Percentiles rank a stretch among this genome's conserved stretches.
These are phyloP conservation scores for Telmatochromis sp. DNA, from an alignment of 2,113 vertebrate species.

Conservation along the genomic window DNA sequence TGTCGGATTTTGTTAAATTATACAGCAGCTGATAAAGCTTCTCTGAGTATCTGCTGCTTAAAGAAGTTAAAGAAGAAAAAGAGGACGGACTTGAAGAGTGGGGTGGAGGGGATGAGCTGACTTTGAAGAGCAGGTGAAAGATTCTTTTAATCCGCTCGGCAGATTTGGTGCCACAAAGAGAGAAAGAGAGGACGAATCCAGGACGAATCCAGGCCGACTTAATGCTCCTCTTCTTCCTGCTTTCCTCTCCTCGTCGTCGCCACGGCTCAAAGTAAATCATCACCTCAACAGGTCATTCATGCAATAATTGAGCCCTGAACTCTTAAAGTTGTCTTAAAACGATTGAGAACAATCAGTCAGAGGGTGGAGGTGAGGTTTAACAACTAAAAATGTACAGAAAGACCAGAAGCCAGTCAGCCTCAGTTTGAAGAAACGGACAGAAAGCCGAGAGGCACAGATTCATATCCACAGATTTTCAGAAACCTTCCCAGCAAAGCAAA, in stretches of 20 bases:
- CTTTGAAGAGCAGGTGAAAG: conserved; percentile 53
- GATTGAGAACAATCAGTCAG: neutral
- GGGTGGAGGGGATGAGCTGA: neutral
- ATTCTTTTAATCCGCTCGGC: conserved; percentile 55
- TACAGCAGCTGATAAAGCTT: conserved; percentile 47
- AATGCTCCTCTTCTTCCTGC: conserved; percentile 16
- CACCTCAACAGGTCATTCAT: neutral
- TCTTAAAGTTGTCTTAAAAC: neutral
- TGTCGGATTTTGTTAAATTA: conserved; percentile 56
- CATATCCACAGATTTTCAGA: neutral
- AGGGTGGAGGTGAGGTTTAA: neutral
- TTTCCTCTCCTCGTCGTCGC: neutral
- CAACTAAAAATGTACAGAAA: neutral
- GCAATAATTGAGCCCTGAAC: neutral
- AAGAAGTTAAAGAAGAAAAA: conserved; percentile 33
- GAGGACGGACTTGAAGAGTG: neutral
- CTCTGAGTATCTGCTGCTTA: conserved; percentile 42
- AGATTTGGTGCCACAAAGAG: conserved; percentile 58
- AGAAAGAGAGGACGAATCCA: conserved; percentile 3
- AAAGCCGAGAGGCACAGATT: neutral
- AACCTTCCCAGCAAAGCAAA: neutral
- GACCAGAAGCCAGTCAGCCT: neutral
- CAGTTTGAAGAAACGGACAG: neutral
- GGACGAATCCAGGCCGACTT: conserved; percentile 2
- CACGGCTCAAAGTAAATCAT: neutral